Conservation (phyloP, 2,113 vertebrate species). For the Odontesthes bonariensis region DNA sequence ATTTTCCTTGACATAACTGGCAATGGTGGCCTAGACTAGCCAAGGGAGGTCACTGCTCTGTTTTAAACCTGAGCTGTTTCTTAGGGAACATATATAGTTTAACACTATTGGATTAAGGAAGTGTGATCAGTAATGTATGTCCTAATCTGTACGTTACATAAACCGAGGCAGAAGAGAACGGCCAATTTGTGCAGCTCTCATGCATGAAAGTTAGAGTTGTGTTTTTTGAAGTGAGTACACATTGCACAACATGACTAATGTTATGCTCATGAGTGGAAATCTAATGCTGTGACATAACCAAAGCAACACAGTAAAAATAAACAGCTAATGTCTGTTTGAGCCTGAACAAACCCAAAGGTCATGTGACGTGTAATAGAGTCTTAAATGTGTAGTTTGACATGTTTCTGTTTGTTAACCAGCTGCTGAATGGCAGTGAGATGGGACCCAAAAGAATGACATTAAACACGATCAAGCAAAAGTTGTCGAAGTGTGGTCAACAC, state of each 20-base stretch:
- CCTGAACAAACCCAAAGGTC: slow-evolving; percentile 6
- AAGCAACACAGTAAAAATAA: slow-evolving; percentile 7
- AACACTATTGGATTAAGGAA: not conserved
- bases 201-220: not conserved
- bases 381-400: not conserved
- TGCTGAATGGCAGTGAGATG: slow-evolving; percentile 9
- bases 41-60: slow-evolving; percentile 2
- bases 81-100: not conserved
- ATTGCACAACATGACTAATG: slow-evolving; percentile 20
- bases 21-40: not conserved
- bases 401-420: not conserved
- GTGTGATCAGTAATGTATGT: not conserved
- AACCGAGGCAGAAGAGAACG: not conserved
- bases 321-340: not conserved
- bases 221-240: not conserved
- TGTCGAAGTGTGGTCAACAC: not conserved
- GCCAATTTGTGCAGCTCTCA: not conserved
- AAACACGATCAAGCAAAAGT: slow-evolving; percentile 1
- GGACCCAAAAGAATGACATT: not conserved
- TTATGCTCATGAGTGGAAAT: slow-evolving; percentile 21
- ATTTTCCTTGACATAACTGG: slow-evolving; percentile 1
- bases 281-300: not conserved
- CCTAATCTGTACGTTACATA: not conserved
- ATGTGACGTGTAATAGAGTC: not conserved
- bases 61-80: not conserved